Evolutionary conservation across 2,113 vertebrate genomes (phyloP).

Genomic region (Aegotheles bennettii): DNA sequence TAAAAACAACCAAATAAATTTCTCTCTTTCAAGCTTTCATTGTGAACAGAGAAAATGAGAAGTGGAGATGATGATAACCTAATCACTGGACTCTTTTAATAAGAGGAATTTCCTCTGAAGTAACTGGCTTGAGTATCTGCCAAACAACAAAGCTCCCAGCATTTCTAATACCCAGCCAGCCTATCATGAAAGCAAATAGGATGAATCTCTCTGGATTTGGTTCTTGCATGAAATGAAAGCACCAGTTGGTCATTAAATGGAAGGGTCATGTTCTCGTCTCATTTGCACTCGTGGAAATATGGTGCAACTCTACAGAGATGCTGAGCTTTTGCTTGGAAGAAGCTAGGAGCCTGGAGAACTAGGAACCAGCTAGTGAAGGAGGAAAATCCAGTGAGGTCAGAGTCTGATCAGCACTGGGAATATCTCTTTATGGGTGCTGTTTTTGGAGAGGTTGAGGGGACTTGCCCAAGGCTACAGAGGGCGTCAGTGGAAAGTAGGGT

Average conservation of each 20-base stretch:
- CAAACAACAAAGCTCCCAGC: neutral
- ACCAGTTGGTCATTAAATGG: neutral
- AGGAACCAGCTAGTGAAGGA: neutral
- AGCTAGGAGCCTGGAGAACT: neutral
- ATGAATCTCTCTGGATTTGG: neutral
- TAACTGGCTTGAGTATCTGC: neutral
- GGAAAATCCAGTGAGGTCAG: neutral
- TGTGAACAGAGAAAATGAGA: constrained; percentile 4
- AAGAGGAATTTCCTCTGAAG: constrained; percentile 43
- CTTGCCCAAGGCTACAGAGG: neutral
- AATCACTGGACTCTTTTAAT: neutral
- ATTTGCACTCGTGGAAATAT: rapidly evolving
- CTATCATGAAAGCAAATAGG: neutral
- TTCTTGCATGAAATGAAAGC: neutral
- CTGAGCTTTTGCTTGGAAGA: neutral
- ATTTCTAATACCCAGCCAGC: neutral
- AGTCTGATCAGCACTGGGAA: neutral
- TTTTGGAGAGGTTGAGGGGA: neutral
- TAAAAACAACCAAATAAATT: constrained; percentile 16
- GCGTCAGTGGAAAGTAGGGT: neutral
- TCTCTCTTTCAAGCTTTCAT: neutral
- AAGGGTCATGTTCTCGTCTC: neutral
- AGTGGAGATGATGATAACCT: constrained; percentile 35
- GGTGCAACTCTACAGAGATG: rapidly evolving
- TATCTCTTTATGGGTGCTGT: rapidly evolving